Conservation (phyloP, 2,888 invertebrate species). For the Microplitis manilae region DNA sequence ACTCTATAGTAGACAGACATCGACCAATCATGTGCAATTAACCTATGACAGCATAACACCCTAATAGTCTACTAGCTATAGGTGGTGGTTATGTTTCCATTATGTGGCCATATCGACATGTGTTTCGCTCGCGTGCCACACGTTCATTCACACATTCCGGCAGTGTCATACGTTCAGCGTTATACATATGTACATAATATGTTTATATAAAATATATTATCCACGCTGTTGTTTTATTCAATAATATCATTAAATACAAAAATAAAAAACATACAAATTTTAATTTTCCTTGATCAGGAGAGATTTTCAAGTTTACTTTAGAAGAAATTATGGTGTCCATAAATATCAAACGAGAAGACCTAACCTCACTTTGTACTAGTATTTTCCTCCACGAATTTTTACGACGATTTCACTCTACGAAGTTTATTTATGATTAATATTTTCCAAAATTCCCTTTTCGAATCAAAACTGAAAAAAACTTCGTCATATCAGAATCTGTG, state of each 20-base stretch:
- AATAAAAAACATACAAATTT: no score
- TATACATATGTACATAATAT: conserved; percentile 33
- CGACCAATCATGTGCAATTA: conserved; percentile 70
- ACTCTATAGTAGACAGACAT: conserved; percentile 60
- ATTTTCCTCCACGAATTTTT: no score
- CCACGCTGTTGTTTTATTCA: neutral
- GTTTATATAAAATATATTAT: conserved; percentile 10
- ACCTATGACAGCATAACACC: conserved; percentile 69
- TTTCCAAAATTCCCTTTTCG: no score
- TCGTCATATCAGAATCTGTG: neutral
- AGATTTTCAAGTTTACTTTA: no score
- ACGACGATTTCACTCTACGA: no score
- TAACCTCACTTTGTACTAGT: no score
- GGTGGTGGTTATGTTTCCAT: conserved; percentile 68
- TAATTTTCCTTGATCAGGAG: no score
- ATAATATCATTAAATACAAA: no score
- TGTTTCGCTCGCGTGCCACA: conserved; percentile 59
- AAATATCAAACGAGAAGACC: no score
- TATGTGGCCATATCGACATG: conserved; percentile 70
- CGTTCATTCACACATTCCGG: conserved; percentile 47
- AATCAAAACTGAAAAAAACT: neutral
- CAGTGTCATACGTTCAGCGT: conserved; percentile 49
- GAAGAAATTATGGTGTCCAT: no score
- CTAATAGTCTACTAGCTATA: conserved; percentile 62
- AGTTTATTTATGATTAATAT: no score